Percentiles rank a stretch among this genome's conserved stretches.
phyloP scores from a whole-genome alignment of 1,140 invertebrate genomes.

The Brachystomella parvula region DNA sequence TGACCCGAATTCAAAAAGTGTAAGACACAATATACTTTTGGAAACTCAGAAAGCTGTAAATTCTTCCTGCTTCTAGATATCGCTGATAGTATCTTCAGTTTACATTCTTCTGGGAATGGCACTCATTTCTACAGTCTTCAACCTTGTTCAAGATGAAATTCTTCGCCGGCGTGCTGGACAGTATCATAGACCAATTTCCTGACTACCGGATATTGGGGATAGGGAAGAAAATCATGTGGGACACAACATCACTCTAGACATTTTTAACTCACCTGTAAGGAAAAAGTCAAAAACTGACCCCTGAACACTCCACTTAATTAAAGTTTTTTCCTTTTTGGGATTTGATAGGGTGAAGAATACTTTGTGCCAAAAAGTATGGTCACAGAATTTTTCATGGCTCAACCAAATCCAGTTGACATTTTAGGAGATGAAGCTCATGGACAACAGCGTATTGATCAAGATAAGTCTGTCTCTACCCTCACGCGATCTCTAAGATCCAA shows the following conservation, averaged over 20 bases:
- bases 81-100: slow-evolving; percentile 66
- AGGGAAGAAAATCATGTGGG: slow-evolving; percentile 33
- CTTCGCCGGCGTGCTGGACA: slow-evolving; percentile 44
- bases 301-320: neutral
- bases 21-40: slow-evolving; percentile 9
- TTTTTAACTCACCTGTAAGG: neutral
- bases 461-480: slow-evolving; percentile 28
- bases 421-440: slow-evolving; percentile 6
- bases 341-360: slow-evolving; percentile 34
- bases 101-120: slow-evolving; percentile 92
- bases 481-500: slow-evolving; percentile 30
- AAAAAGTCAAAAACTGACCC: neutral
- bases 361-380: slow-evolving; percentile 39
- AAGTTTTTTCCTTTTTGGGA: neutral
- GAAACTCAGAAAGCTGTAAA: slow-evolving; percentile 41
- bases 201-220: slow-evolving; percentile 29
- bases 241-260: slow-evolving; percentile 25
- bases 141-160: slow-evolving; percentile 88
- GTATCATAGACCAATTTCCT: slow-evolving; percentile 37
- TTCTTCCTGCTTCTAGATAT: slow-evolving; percentile 51
- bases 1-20: slow-evolving; percentile 40
- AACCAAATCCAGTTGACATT: neutral
- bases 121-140: slow-evolving; percentile 93
- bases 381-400: slow-evolving; percentile 23
- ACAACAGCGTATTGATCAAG: slow-evolving; percentile 23